phyloP scores from a whole-genome alignment of 64 coral and sea anemone species.

The Acropora yongei region DNA sequence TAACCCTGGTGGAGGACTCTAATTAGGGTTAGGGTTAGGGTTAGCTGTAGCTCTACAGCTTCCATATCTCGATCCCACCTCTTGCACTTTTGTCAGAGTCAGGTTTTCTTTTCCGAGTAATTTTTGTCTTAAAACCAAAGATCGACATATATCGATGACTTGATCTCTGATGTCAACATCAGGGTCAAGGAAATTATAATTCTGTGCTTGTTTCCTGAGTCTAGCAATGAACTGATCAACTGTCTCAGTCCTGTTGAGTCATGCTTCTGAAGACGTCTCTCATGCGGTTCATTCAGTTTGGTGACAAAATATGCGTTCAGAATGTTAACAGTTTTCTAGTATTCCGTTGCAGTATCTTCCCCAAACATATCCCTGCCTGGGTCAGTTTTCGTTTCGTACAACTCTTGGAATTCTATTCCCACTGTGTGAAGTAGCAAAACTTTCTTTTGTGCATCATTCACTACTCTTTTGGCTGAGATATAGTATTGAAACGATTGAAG shows the following conservation, averaged over 20 bases:
- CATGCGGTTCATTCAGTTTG: slow-evolving; percentile 46
- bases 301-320: slow-evolving; percentile 55
- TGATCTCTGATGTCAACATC: slow-evolving; percentile 71
- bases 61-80: slow-evolving; percentile 34
- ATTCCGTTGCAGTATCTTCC: slow-evolving; percentile 15
- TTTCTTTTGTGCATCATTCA: slow-evolving; percentile 47
- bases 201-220: slow-evolving; percentile 27
- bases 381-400: slow-evolving; percentile 52
- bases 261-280: slow-evolving; percentile 43
- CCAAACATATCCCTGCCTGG: not conserved
- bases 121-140: slow-evolving; percentile 24
- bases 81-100: slow-evolving; percentile 34
- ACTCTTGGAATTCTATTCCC: slow-evolving; percentile 60
- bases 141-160: slow-evolving; percentile 66
- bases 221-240: slow-evolving; percentile 50
- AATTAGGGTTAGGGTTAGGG: too few relatives aligned
- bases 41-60: not conserved
- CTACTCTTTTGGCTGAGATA: slow-evolving; percentile 44
- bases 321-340: slow-evolving; percentile 8
- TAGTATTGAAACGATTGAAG: slow-evolving; percentile 69
- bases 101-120: slow-evolving; percentile 38
- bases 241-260: slow-evolving; percentile 55
- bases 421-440: slow-evolving; percentile 47
- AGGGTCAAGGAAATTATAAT: slow-evolving; percentile 43
- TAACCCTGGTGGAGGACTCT: too few relatives aligned